These are phyloP conservation scores for Okamejei kenojei DNA, from an alignment of 2,797 vertebrate species.

Conservation along the genomic window DNA sequence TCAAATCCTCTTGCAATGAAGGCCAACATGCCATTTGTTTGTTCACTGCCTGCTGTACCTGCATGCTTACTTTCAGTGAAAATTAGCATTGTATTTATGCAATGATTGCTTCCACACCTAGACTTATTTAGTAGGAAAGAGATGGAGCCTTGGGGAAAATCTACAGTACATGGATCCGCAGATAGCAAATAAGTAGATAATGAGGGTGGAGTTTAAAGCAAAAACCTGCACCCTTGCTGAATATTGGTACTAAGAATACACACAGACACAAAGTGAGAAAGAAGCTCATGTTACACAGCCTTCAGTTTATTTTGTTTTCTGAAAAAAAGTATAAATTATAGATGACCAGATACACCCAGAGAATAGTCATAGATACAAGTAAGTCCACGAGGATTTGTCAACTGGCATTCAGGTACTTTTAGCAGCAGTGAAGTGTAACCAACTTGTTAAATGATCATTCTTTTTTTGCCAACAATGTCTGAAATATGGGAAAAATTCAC, in stretches of 20 bases:
- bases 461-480: not conserved
- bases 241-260: not conserved
- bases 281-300: not conserved
- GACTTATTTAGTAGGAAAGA: no score
- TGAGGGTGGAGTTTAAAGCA: not conserved
- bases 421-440: conserved; percentile 23
- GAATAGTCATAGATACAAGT: not conserved
- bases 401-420: not conserved
- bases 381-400: not conserved
- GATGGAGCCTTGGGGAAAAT: no score
- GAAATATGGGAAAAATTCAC: not conserved
- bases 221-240: not conserved
- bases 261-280: no score
- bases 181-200: no score
- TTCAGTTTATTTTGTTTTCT: conserved; percentile 19
- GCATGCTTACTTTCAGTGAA: no score
- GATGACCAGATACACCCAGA: not conserved
- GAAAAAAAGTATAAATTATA: conserved; percentile 24
- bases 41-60: no score
- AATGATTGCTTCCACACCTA: no score
- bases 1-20: no score
- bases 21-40: no score
- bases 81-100: no score
- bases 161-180: no score
- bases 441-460: not conserved